These are phyloP conservation scores for Azorinus chamasolen DNA, from an alignment of 2,888 invertebrate species.

Conservation along the genomic window DNA sequence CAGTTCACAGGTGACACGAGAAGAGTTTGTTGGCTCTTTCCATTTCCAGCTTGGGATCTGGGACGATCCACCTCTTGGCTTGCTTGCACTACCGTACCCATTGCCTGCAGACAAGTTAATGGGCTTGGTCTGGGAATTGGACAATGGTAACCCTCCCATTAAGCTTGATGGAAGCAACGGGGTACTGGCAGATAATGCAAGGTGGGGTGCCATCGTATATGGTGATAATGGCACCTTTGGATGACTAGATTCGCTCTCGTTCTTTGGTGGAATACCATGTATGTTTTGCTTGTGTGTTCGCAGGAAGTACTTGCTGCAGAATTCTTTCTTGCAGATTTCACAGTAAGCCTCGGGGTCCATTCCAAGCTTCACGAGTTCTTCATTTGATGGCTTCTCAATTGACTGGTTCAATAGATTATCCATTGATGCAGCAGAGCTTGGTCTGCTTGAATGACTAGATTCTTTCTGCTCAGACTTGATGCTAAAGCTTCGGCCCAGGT, in stretches of 20 bases:
- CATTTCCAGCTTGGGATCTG: slow-evolving; percentile 78
- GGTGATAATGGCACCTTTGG: neutral
- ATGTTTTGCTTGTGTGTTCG: slow-evolving; percentile 99
- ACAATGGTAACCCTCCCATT: slow-evolving; percentile 19
- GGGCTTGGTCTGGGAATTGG: slow-evolving; percentile 45
- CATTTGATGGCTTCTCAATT: slow-evolving; percentile 74
- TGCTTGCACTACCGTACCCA: slow-evolving; percentile 8
- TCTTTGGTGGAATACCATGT: slow-evolving; percentile 93
- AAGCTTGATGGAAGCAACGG: slow-evolving; percentile 58
- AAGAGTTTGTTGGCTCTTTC: slow-evolving; percentile 84
- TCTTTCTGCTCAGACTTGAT: slow-evolving; percentile 67
- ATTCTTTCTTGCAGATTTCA: slow-evolving; percentile 96
- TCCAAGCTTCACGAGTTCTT: slow-evolving; percentile 85
- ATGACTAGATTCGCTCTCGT: slow-evolving; percentile 39
- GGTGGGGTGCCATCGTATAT: slow-evolving; percentile 54
- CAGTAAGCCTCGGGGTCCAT: slow-evolving; percentile 86
- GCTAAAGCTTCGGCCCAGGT: slow-evolving; percentile 46
- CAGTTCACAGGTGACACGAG: slow-evolving; percentile 84
- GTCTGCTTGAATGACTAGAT: slow-evolving; percentile 41
- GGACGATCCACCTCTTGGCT: slow-evolving; percentile 33
- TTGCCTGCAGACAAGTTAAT: slow-evolving; percentile 52
- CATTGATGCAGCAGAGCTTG: slow-evolving; percentile 48
- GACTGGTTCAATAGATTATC: slow-evolving; percentile 50
- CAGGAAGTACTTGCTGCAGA: slow-evolving; percentile 99
- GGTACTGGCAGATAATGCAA: slow-evolving; percentile 45